Evolutionary conservation across 2,113 vertebrate species (phyloP).

Genomic region (Odobenus rosmarus): DNA sequence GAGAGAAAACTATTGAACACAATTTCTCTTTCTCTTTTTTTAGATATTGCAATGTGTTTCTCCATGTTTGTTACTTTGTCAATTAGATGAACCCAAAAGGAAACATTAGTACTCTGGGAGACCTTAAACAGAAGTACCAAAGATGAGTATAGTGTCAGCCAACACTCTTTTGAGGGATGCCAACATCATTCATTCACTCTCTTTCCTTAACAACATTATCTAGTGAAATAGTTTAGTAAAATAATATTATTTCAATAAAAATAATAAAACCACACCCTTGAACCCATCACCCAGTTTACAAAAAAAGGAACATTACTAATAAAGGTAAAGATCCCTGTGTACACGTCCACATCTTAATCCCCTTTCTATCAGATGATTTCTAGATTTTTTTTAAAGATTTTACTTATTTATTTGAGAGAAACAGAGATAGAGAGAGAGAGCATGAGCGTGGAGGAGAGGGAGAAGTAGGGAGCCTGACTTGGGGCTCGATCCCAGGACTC

Average conservation of each 20-base stretch:
- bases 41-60: not conserved
- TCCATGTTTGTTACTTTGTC: not conserved
- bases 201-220: not conserved
- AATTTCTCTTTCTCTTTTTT: not conserved
- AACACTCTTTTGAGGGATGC: not conserved
- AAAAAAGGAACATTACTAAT: not conserved
- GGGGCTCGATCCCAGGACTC: not conserved
- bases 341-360: not conserved
- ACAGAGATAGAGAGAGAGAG: not conserved
- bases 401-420: not conserved
- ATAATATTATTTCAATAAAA: not conserved
- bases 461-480: not conserved
- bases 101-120: not conserved
- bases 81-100: not conserved
- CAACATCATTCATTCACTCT: not conserved
- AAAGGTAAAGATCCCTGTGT: not conserved
- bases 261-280: no score
- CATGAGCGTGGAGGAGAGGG: not conserved
- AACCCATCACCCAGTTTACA: no score
- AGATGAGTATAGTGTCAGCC: not conserved
- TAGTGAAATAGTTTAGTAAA: not conserved
- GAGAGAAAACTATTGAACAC: not conserved
- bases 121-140: not conserved
- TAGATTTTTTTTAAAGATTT: not conserved
- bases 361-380: no score